Conservation (phyloP, 2,113 vertebrate species). For the Mustelus asterias region DNA sequence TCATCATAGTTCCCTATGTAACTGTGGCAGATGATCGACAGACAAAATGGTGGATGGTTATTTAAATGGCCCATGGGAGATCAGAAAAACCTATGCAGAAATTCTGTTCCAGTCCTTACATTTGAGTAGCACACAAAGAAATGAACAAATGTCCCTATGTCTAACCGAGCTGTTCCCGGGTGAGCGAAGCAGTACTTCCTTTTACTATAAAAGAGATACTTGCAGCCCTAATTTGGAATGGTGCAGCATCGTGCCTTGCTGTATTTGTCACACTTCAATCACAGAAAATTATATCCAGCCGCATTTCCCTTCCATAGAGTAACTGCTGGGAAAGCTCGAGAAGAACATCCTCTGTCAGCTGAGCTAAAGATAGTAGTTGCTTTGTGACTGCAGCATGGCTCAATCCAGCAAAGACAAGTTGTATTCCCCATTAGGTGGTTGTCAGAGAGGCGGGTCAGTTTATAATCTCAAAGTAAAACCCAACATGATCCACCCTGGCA, state of each 20-base stretch:
- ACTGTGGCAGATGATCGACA: background rate
- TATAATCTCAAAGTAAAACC: background rate
- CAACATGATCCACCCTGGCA: background rate
- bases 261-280: background rate
- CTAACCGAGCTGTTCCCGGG: background rate
- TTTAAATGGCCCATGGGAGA: background rate
- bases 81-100: background rate
- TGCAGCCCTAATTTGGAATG: background rate
- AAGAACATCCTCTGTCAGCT: background rate
- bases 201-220: background rate
- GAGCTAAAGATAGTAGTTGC: background rate
- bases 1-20: background rate
- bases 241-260: background rate
- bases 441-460: background rate
- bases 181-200: background rate
- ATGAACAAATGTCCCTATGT: background rate
- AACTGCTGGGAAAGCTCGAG: background rate
- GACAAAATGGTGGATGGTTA: background rate
- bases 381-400: background rate
- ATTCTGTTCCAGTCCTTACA: background rate
- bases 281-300: background rate
- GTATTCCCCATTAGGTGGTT: background rate
- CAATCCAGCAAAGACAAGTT: background rate
- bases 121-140: background rate
- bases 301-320: background rate